Evolutionary conservation across 2,888 invertebrate species (phyloP).

Genomic region (Folsomia manolachei): DNA sequence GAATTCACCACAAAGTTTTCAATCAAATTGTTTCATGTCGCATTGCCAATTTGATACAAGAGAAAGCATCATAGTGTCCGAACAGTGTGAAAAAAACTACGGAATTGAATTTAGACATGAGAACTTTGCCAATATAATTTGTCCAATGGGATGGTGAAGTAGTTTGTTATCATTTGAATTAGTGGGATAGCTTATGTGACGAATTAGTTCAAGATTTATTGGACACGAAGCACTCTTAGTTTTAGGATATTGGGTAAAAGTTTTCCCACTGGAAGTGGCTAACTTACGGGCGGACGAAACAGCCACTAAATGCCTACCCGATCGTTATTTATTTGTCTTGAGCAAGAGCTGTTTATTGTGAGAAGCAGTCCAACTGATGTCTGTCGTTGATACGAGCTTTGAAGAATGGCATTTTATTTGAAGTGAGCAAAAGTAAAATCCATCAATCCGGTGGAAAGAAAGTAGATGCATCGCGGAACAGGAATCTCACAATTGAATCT

Average conservation of each 20-base stretch:
- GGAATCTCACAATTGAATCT: no score
- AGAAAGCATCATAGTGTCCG: no score
- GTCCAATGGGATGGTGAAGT: no score
- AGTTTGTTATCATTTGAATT: not conserved
- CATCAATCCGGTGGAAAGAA: not conserved
- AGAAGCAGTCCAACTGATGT: conserved; percentile 4
- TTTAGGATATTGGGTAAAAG: not conserved
- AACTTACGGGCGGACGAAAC: no score
- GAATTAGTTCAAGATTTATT: not conserved
- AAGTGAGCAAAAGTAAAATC: not conserved
- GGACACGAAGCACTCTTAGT: not conserved
- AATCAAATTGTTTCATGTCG: not conserved
- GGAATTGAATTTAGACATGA: not conserved
- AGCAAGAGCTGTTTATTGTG: conserved; percentile 1
- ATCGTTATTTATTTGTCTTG: not conserved
- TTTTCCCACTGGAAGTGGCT: not conserved
- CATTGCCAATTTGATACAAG: not conserved
- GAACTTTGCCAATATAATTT: not conserved
- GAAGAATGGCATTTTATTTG: not conserved
- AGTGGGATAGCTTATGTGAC: no score
- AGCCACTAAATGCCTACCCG: not conserved
- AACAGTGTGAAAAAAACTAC: no score
- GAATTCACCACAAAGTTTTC: not conserved
- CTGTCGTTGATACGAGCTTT: not conserved
- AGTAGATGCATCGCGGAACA: no score